Conservation (phyloP, 2,797 vertebrate genomes). For the Sebastes flavidus region DNA sequence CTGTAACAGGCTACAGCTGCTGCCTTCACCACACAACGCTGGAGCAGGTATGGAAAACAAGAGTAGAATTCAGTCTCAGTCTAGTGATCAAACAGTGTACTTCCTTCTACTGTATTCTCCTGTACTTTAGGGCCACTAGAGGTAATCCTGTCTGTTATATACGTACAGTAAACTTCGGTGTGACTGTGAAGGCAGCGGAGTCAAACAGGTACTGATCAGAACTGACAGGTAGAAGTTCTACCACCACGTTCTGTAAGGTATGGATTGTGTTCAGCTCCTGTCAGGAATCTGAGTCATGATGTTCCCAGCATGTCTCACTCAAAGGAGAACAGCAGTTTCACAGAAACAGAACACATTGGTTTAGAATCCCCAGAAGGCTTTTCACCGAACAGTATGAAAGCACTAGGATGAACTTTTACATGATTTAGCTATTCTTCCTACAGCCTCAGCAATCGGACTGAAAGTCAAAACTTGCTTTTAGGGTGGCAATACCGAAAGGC, state of each 20-base stretch:
- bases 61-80: background rate
- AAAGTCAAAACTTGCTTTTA: background rate
- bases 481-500: background rate
- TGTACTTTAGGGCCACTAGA: background rate
- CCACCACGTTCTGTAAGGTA: background rate
- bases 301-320: background rate
- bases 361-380: background rate
- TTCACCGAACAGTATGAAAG: background rate
- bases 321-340: background rate
- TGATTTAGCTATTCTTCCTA: background rate
- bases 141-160: conserved; percentile 21
- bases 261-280: background rate
- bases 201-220: conserved; percentile 12
- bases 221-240: conserved; percentile 9
- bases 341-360: background rate
- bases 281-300: conserved; percentile 1
- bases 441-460: background rate
- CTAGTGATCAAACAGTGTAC: background rate
- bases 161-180: background rate
- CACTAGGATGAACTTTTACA: background rate
- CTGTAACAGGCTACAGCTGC: background rate
- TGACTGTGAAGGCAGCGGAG: conserved; percentile 9
- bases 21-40: background rate
- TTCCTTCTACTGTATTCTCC: background rate
- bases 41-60: background rate